Conservation (phyloP, 2,888 invertebrate genomes). For the Hydraecia micacea region DNA sequence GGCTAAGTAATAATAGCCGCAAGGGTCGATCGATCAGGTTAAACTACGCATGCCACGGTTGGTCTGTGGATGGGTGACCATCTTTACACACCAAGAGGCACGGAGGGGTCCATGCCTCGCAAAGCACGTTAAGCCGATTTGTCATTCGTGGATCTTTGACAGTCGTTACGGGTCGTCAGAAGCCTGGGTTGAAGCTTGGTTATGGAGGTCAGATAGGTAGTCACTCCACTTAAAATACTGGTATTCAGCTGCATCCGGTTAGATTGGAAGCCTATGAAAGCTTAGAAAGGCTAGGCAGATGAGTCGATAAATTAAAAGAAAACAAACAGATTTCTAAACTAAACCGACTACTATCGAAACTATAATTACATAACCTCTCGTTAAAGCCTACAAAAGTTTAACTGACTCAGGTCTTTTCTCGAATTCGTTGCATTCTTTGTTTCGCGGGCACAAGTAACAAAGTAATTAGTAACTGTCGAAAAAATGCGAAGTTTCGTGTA, state of each 20-base stretch:
- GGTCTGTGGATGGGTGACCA: too few relatives aligned
- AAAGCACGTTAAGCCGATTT: too few relatives aligned
- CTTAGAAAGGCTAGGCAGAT: neutral
- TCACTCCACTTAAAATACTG: neutral
- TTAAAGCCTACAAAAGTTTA: slow-evolving; percentile 25
- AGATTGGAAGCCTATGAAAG: neutral
- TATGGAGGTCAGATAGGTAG: neutral
- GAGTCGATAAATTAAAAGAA: neutral
- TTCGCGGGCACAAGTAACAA: slow-evolving; percentile 36
- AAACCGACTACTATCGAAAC: slow-evolving; percentile 21
- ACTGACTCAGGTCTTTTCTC: slow-evolving; percentile 23
- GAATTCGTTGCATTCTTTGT: slow-evolving; percentile 39
- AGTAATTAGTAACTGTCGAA: slow-evolving; percentile 61
- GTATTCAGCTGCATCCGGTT: neutral
- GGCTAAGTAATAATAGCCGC: too few relatives aligned
- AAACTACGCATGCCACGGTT: too few relatives aligned
- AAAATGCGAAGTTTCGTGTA: slow-evolving; percentile 54
- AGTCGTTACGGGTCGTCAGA: neutral
- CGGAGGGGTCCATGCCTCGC: too few relatives aligned
- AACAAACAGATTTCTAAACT: slow-evolving; percentile 21
- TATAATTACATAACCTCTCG: slow-evolving; percentile 39
- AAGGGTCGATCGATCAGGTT: too few relatives aligned
- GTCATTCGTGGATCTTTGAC: too few relatives aligned
- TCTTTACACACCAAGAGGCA: too few relatives aligned
- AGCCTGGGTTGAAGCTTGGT: neutral